phyloP scores from a whole-genome alignment of 1,140 invertebrate species.

The Drosophila setifemur region DNA sequence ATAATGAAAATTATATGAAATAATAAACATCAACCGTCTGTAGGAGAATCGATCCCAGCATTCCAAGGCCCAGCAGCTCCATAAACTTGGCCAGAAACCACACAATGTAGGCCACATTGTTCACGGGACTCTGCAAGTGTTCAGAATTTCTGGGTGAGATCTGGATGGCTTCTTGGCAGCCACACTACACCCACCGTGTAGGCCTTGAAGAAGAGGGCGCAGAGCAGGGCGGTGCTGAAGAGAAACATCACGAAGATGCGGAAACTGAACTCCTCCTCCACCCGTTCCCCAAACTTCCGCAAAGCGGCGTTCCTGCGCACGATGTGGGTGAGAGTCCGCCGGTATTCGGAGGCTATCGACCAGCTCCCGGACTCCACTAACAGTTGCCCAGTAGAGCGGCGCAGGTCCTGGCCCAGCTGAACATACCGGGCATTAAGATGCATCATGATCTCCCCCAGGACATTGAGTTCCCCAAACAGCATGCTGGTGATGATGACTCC shows the following conservation, averaged over 20 bases:
- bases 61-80: slow-evolving; percentile 55
- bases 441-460: slow-evolving; percentile 65
- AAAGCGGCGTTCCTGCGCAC: slow-evolving; percentile 52
- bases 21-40: slow-evolving; percentile 27
- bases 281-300: slow-evolving; percentile 49
- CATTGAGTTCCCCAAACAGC: slow-evolving; percentile 66
- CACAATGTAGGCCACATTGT: slow-evolving; percentile 53
- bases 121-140: slow-evolving; percentile 35
- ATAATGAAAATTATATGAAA: not conserved
- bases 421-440: slow-evolving; percentile 68
- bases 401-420: slow-evolving; percentile 45
- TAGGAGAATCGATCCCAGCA: slow-evolving; percentile 56
- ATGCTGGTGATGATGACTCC: slow-evolving; percentile 60
- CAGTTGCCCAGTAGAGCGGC: not conserved
- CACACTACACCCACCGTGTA: slow-evolving; percentile 51
- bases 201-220: slow-evolving; percentile 64
- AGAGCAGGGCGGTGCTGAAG: slow-evolving; percentile 59
- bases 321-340: slow-evolving; percentile 24
- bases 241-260: slow-evolving; percentile 69
- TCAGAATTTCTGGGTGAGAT: not conserved
- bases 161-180: no score
- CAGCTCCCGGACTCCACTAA: not conserved
- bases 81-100: slow-evolving; percentile 60
- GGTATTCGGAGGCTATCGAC: slow-evolving; percentile 34
- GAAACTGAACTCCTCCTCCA: slow-evolving; percentile 66